Evolutionary conservation across 2,888 invertebrate species (phyloP).

Genomic region (Lasioglossum oenotherae): DNA sequence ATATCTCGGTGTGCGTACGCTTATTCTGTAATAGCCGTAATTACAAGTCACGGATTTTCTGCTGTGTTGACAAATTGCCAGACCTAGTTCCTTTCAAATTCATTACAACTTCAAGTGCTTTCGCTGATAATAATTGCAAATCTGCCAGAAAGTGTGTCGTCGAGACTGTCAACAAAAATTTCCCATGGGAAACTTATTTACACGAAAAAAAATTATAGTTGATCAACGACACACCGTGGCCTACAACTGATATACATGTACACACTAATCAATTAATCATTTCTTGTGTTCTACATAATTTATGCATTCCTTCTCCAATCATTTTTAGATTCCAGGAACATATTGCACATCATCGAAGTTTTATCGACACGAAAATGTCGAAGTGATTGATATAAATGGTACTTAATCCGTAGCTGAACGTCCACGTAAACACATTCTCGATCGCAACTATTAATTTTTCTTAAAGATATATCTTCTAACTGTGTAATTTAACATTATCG

Average conservation of each 20-base stretch:
- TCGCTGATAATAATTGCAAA: slow-evolving; percentile 14
- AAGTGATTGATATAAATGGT: not conserved
- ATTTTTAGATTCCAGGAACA: not conserved
- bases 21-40: slow-evolving; percentile 20
- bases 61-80: slow-evolving; percentile 9
- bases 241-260: no score
- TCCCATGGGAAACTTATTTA: not conserved
- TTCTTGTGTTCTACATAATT: not conserved
- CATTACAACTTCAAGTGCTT: not conserved
- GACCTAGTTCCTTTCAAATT: slow-evolving; percentile 16
- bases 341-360: not conserved
- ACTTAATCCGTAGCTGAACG: not conserved
- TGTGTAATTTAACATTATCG: not conserved
- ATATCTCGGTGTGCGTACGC: slow-evolving; percentile 2
- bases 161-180: not conserved
- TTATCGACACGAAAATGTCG: not conserved
- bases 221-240: no score
- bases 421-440: not conserved
- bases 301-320: not conserved
- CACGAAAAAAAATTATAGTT: not conserved
- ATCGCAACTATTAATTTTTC: not conserved
- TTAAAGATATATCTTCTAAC: not conserved
- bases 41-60: slow-evolving; percentile 13
- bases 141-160: not conserved
- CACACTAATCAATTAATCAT: not conserved